A percentile compares a stretch with the other conserved stretches of the same genome.
Evolutionary conservation across 2,888 invertebrate species (phyloP).

Genomic region (Drosophila seclusa): DNA sequence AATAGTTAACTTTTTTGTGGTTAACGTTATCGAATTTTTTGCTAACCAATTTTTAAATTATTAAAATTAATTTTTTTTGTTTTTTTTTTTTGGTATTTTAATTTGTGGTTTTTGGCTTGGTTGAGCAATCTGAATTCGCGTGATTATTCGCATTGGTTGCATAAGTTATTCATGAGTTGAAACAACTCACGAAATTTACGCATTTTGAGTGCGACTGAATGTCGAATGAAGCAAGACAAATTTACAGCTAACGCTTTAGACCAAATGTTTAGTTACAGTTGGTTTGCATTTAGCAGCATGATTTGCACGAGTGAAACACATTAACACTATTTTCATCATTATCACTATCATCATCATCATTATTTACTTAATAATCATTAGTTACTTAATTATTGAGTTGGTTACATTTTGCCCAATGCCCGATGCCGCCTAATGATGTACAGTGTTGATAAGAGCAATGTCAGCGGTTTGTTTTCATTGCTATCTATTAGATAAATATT

Average conservation of each 20-base stretch:
- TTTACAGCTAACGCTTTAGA: constrained; percentile 17
- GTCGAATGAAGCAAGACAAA: constrained; percentile 55
- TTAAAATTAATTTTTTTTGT: constrained; percentile 40
- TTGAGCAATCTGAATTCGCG: constrained; percentile 48
- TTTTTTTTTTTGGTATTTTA: background rate
- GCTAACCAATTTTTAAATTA: constrained; percentile 24
- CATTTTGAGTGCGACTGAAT: constrained; percentile 45
- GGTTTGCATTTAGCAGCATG: constrained; percentile 15
- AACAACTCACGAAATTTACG: constrained; percentile 28
- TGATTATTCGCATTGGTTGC: constrained; percentile 33
- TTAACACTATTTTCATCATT: constrained; percentile 10
- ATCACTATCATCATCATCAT: constrained; percentile 11
- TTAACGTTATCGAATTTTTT: constrained; percentile 22
- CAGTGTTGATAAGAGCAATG: constrained; percentile 57
- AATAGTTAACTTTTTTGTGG: constrained; percentile 1
- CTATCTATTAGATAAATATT: constrained; percentile 48
- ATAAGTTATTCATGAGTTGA: constrained; percentile 50
- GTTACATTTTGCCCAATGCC: constrained; percentile 46
- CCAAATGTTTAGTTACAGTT: constrained; percentile 6
- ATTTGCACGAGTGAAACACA: constrained; percentile 27
- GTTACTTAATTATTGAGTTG: constrained; percentile 21
- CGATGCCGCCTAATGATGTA: constrained; percentile 60
- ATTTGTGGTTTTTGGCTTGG: background rate
- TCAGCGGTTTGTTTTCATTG: constrained; percentile 11
- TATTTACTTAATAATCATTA: constrained; percentile 13